phyloP scores from a whole-genome alignment of 2,113 vertebrate species.

The Smithornis capensis region DNA sequence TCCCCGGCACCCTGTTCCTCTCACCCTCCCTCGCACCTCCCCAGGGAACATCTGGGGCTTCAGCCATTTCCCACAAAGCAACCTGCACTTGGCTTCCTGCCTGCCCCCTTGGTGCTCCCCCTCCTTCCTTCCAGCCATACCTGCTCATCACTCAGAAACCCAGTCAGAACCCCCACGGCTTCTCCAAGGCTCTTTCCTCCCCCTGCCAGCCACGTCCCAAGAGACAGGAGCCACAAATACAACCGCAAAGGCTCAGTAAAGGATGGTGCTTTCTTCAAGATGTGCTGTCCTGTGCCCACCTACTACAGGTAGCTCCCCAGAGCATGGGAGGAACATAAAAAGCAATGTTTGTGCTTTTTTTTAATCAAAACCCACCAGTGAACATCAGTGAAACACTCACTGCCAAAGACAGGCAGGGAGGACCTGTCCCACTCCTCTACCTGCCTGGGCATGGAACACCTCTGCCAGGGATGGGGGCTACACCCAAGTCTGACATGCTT shows the following conservation, averaged over 20 bases:
- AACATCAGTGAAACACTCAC: neutral
- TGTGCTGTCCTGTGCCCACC: neutral
- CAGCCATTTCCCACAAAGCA: slow-evolving; percentile 21
- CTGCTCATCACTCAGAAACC: neutral
- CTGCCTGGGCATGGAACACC: neutral
- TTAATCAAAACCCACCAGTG: rapidly evolving
- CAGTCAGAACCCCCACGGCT: rapidly evolving
- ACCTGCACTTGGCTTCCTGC: neutral
- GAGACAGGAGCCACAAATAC: neutral
- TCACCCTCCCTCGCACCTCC: slow-evolving; percentile 50
- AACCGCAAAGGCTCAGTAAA: neutral
- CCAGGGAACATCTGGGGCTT: slow-evolving; percentile 48
- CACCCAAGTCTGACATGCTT: neutral
- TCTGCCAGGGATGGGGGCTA: neutral
- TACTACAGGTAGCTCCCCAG: neutral
- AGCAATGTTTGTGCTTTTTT: neutral
- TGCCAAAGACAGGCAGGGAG: neutral
- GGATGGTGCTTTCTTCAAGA: neutral
- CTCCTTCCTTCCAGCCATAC: neutral
- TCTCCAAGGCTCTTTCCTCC: neutral
- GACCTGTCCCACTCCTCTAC: neutral
- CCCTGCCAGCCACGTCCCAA: rapidly evolving
- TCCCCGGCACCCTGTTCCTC: slow-evolving; percentile 45
- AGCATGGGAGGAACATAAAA: neutral
- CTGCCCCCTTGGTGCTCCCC: neutral